Conservation (phyloP, 2,888 invertebrate genomes). For the Hemicrepidius hirtus region DNA sequence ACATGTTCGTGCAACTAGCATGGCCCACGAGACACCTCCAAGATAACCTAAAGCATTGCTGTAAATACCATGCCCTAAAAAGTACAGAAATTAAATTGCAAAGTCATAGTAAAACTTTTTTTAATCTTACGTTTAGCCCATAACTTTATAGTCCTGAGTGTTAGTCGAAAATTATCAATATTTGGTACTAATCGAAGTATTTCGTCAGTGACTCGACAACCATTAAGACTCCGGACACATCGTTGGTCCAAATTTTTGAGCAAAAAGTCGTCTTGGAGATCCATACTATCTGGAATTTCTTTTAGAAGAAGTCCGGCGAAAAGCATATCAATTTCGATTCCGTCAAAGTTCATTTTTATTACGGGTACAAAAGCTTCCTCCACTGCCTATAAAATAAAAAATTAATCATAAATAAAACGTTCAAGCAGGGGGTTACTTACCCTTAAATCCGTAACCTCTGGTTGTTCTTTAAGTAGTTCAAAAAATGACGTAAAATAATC, state of each 20-base stretch:
- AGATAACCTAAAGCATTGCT: slow-evolving; percentile 98
- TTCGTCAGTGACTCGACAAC: slow-evolving; percentile 98
- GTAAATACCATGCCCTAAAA: slow-evolving; percentile 94
- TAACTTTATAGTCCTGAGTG: slow-evolving; percentile 95
- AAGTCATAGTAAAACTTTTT: no score
- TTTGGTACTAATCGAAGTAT: slow-evolving; percentile 96
- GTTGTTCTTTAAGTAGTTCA: slow-evolving; percentile 89
- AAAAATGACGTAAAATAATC: slow-evolving; percentile 98
- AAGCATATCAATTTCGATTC: slow-evolving; percentile 98
- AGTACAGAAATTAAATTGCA: slow-evolving; percentile 4
- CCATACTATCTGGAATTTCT: slow-evolving; percentile 93
- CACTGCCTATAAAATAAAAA: slow-evolving; percentile 87
- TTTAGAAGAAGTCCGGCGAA: slow-evolving; percentile 97
- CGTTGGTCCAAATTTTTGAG: slow-evolving; percentile 96
- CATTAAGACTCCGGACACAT: slow-evolving; percentile 97
- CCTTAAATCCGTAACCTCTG: slow-evolving; percentile 88
- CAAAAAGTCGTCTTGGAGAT: slow-evolving; percentile 92
- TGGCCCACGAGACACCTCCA: slow-evolving; percentile 99
- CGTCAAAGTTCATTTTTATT: slow-evolving; percentile 99
- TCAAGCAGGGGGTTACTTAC: no score
- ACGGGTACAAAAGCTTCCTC: slow-evolving; percentile 99
- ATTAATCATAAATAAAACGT: no score
- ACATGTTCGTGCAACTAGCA: slow-evolving; percentile 98
- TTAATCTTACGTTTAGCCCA: slow-evolving; percentile 95
- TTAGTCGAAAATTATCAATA: slow-evolving; percentile 94